These are phyloP conservation scores for Takifugu rubripes DNA, from an alignment of 2,797 vertebrate genomes.

Conservation along the genomic window DNA sequence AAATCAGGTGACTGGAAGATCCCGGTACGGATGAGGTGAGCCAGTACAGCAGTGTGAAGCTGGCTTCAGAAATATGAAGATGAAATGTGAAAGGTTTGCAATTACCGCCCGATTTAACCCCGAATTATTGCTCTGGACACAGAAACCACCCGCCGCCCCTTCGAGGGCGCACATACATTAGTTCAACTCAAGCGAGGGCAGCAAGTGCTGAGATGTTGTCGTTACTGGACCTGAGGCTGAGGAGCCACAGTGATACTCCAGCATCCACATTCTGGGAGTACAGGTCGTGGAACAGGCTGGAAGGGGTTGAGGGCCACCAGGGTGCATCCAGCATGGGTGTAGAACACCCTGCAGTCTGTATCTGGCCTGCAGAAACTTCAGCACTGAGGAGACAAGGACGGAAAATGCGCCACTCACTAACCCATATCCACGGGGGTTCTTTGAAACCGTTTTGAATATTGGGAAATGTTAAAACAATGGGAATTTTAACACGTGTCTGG, in stretches of 20 bases:
- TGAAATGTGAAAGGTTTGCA: slow-evolving; percentile 1
- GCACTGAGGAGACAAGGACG: slow-evolving; percentile 67
- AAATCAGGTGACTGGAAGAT: background rate
- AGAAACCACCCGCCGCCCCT: too few species aligned
- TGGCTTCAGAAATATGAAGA: background rate
- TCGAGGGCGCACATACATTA: too few species aligned
- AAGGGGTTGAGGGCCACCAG: slow-evolving; percentile 96
- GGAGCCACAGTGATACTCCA: slow-evolving; percentile 84
- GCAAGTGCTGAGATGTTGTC: too few species aligned
- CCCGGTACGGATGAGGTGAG: too few species aligned
- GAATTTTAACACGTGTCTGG: too few species aligned
- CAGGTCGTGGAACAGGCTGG: slow-evolving; percentile 82
- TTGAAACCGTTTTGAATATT: too few species aligned
- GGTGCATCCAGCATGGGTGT: slow-evolving; percentile 94
- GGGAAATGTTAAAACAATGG: too few species aligned
- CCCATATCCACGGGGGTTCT: too few species aligned
- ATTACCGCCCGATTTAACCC: too few species aligned
- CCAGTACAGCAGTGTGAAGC: too few species aligned
- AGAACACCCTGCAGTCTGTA: slow-evolving; percentile 83
- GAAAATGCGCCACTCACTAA: slow-evolving; percentile 7
- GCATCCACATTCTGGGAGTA: slow-evolving; percentile 89
- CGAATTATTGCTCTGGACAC: too few species aligned
- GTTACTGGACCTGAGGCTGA: slow-evolving; percentile 82
- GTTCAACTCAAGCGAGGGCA: too few species aligned
- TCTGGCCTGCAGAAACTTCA: slow-evolving; percentile 94